These are phyloP conservation scores for Leptonema lineaticorne DNA, from an alignment of 1,140 invertebrate species.

Conservation along the genomic window DNA sequence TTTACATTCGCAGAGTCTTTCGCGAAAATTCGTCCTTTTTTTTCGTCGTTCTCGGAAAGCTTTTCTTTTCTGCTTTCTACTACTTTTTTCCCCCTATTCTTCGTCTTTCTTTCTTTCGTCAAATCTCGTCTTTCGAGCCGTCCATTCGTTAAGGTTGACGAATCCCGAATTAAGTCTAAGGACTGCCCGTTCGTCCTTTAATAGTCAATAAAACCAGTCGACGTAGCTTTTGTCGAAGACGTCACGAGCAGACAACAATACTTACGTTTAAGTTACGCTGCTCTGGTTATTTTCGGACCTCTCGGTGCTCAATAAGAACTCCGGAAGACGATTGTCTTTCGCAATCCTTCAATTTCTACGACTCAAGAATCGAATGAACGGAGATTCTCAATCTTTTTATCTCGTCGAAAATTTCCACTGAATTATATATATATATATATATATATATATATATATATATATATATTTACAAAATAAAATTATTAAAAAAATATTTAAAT, in stretches of 20 bases:
- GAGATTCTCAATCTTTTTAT: too few relatives aligned
- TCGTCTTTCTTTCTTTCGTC: not conserved
- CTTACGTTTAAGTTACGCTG: constrained; percentile 23
- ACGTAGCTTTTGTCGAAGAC: not conserved
- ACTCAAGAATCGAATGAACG: too few relatives aligned
- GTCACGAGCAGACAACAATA: constrained; percentile 20
- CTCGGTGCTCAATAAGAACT: constrained; percentile 20
- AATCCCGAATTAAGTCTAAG: not conserved
- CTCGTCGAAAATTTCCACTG: too few relatives aligned
- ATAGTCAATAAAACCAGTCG: constrained; percentile 18
- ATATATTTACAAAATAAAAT: too few relatives aligned
- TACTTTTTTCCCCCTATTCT: not conserved
- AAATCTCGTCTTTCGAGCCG: constrained; percentile 4
- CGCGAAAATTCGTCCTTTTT: too few relatives aligned
- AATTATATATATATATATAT: too few relatives aligned
- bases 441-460: too few relatives aligned
- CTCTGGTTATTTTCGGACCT: constrained; percentile 1
- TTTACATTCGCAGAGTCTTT: too few relatives aligned
- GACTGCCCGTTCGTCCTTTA: not conserved
- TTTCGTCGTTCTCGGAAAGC: too few relatives aligned
- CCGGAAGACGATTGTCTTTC: constrained; percentile 2
- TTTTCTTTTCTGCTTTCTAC: too few relatives aligned
- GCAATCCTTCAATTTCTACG: too few relatives aligned
- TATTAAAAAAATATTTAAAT: too few relatives aligned
- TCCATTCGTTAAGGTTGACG: constrained; percentile 7